These are phyloP conservation scores for Epirrita christyi DNA, from an alignment of 2,888 invertebrate species.

Conservation along the genomic window DNA sequence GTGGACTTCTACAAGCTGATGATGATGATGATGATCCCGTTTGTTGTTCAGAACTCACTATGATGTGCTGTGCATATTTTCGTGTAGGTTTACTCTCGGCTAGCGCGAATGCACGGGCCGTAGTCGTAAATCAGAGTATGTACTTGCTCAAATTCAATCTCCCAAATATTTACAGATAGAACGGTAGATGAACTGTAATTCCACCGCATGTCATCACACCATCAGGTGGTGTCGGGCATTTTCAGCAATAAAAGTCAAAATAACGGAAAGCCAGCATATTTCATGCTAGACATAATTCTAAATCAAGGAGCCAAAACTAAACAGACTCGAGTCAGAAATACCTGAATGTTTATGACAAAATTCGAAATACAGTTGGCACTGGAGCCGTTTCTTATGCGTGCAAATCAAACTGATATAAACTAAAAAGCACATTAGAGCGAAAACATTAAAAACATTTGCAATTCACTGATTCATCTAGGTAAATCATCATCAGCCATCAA, in stretches of 20 bases:
- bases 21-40: too few species aligned
- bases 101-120: too few species aligned
- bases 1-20: too few species aligned
- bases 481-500: too few species aligned
- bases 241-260: slow-evolving; percentile 13
- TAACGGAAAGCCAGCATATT: slow-evolving; percentile 12
- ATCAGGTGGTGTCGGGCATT: not conserved
- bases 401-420: slow-evolving; percentile 22
- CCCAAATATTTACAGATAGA: not conserved
- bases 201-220: not conserved
- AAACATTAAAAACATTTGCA: too few species aligned
- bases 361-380: slow-evolving; percentile 18
- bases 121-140: too few species aligned
- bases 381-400: slow-evolving; percentile 13
- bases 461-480: too few species aligned
- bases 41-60: too few species aligned
- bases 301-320: slow-evolving; percentile 21
- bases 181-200: not conserved
- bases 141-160: too few species aligned
- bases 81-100: too few species aligned
- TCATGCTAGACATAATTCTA: slow-evolving; percentile 14
- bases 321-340: slow-evolving; percentile 19
- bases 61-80: too few species aligned
- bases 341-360: slow-evolving; percentile 23
- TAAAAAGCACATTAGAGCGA: not conserved